Base-by-base conservation (phyloP, 1,140 invertebrate species). In the Lordiphosa stackelbergi region DNA sequence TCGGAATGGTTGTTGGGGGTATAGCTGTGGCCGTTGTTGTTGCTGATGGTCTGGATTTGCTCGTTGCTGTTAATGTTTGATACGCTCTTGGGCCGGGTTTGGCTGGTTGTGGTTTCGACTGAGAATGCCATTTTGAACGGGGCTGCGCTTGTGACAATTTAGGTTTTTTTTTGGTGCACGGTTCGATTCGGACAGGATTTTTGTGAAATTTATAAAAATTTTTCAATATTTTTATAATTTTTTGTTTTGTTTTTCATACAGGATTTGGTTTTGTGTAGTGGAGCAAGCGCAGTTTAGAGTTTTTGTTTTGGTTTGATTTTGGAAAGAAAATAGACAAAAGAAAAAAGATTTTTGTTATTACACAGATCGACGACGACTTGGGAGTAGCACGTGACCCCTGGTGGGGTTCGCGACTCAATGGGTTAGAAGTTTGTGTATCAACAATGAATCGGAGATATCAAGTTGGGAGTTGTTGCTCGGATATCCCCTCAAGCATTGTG, bases 41-140 rank as follows among this genome's bases (percentile, higher is more conserved):
- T 42, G 56, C 34, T 22, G 47, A 22, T 52, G 65, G 35, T 47
- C 28, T 73, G 54, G 56, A 57, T 43, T 61, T 66, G 42, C 34
- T 68, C 69, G 53, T 11, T 59, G 60, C 38, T 69, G 71, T 51
- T 69, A 57, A 52, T 57, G 57, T 57, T 73, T 40, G 73, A 69
- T 69, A 69, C 72, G 75, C 69, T 85, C 49, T 81, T 71, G 69
- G 79, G 73, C 85, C 85, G 56, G 62, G 63, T 61, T 66, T 81
- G 84, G 84, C 84, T 79, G 61, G 73, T 51, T 61, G 78, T 62
- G 85, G 56, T 22, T 74, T 74, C 85, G 73, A 63, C 65, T 52
- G 48, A 83, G 79, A 86, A 85, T 85, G 85, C 85, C 85, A 86
- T 86, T 86, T 86, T 86, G 85, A 86, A 85, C 85, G 75, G 41